These are phyloP conservation scores for Collichthys lucidus DNA, from an alignment of 2,113 vertebrate species.

Conservation along the genomic window DNA sequence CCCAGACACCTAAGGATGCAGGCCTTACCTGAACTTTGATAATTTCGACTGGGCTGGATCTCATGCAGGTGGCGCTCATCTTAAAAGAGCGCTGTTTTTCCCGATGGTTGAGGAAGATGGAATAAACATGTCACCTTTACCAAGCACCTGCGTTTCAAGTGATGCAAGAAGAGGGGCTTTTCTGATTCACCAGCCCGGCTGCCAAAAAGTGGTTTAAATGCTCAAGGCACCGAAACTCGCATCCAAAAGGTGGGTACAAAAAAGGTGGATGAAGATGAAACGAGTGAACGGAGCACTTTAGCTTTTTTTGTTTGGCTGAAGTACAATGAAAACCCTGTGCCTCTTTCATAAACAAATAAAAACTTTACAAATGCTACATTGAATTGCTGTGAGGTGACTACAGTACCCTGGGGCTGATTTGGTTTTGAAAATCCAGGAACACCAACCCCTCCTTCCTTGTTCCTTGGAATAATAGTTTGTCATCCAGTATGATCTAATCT, in stretches of 20 bases:
- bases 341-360: slow-evolving; percentile 42
- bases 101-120: not conserved
- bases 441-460: slow-evolving; percentile 4
- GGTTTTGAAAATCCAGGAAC: slow-evolving; percentile 21
- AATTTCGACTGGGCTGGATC: too few relatives aligned
- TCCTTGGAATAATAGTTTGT: slow-evolving; percentile 25
- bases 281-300: not conserved
- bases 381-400: slow-evolving; percentile 4
- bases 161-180: not conserved
- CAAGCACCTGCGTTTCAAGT: slow-evolving; percentile 1
- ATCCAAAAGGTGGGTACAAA: not conserved
- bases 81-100: not conserved
- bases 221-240: not conserved
- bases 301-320: not conserved
- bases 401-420: not conserved
- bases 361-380: not conserved
- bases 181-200: not conserved
- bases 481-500: slow-evolving; percentile 36
- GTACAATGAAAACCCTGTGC: not conserved
- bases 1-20: too few relatives aligned
- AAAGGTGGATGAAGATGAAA: not conserved
- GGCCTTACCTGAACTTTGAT: not conserved
- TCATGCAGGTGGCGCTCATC: not conserved
- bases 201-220: slow-evolving; percentile 5
- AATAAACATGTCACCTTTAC: not conserved